Percentiles rank a stretch among this genome's conserved stretches.
These are phyloP conservation scores for Propithecus deckenii DNA, from an alignment of 2,797 vertebrate species.

Conservation along the genomic window DNA sequence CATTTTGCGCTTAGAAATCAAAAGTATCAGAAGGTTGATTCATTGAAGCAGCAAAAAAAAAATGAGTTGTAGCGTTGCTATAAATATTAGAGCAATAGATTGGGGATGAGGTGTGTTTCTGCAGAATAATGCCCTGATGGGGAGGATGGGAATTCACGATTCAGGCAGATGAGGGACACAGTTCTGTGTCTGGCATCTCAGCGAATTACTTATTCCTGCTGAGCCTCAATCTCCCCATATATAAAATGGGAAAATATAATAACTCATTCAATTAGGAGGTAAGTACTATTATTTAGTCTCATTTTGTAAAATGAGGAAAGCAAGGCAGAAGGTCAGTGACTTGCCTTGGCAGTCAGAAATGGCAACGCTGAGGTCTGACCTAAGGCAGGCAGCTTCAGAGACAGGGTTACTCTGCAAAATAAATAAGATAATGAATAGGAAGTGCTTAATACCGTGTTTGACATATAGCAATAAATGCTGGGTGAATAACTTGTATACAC, in stretches of 20 bases:
- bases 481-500: neutral
- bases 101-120: constrained; percentile 39
- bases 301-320: neutral
- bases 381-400: neutral
- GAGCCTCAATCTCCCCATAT: neutral
- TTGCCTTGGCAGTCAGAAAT: neutral
- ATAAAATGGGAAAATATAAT: constrained; percentile 26
- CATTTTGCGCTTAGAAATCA: constrained; percentile 74
- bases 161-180: neutral
- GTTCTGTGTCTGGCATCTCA: neutral
- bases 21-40: constrained; percentile 66
- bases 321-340: neutral
- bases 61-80: constrained; percentile 55
- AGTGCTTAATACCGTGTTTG: neutral
- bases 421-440: neutral
- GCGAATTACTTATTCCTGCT: constrained; percentile 30
- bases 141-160: neutral
- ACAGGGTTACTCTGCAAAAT: no score
- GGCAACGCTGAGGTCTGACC: neutral
- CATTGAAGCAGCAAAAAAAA: constrained; percentile 45
- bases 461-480: neutral
- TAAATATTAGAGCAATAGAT: constrained; percentile 73
- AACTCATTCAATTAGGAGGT: constrained; percentile 15
- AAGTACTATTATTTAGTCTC: neutral
- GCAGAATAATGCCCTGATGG: neutral